Evolutionary conservation across 1,140 invertebrate species (phyloP), one percentile per base, ranked within the genome.

Genomic region (Caerostris darwini): DNA sequence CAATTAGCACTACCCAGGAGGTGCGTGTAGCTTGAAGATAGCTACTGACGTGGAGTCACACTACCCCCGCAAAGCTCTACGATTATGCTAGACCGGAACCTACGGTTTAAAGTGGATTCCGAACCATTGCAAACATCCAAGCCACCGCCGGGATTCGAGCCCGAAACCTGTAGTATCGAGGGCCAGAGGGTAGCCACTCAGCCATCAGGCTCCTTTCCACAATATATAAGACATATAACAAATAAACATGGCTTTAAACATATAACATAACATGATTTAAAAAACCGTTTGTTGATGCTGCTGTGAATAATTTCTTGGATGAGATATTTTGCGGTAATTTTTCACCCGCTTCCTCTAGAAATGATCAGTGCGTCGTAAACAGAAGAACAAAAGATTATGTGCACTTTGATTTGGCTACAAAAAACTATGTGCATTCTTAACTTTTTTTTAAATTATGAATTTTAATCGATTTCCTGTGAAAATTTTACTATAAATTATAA

Each of bases 271-370:
- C n/a, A n/a, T 34, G 34, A 34, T 34, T 34, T 34, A 34, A 34
- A 34, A 34, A 56, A 90, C 82, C 8, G 14, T 34, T 50, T 83
- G 17, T 53, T n/a, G 82, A 83, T 77, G 34, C 71, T 34, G 71
- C 71, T 53, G 8, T 77, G 50, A 77, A 77, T 34, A 10, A 8
- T 50, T 67, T 77, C 71, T 77, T 53, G 34, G 61, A 64, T 77
- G 71, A 50, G 34, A 50, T 77, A 77, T 53, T 77, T 77, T 77
- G 53, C 71, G 53, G 50, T 77, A 77, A 77, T 77, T 77, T 77
- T 77, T 77, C 71, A 77, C 10, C 50, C 19, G 3, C 53, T 77
- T 77, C 69, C 50, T 77, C 12, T 50, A 17, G 17, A 10, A 14
- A 17, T 5, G 17, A 64, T 64, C 4, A 10, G 34, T 50, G 0